Base-by-base conservation (phyloP, 1,140 invertebrate genomes). In the Psix sp. region DNA sequence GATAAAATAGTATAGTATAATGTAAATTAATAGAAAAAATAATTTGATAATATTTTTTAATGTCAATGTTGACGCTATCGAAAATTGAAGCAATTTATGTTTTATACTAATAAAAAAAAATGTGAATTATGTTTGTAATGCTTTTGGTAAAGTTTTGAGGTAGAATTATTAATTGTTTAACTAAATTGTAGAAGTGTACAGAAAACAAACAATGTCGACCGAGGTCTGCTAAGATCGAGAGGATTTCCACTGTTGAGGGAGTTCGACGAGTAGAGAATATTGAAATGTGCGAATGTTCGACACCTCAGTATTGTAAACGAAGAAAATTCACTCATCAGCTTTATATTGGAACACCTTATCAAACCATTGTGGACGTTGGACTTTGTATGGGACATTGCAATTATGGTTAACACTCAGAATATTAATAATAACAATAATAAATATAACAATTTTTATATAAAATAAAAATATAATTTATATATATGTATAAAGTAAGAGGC, bases 311-410 rank as follows among this genome's bases (percentile, higher is more conserved):
- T 21, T 90, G 89, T 48, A 81, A 77, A 52, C 62, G 85, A 43
- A 82, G 83, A 54, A 77, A 82, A 0, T 85, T 84, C 14, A 78
- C 77, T n/a, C 80, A 87, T 74, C 54, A 82, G 1, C 52, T 89
- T 3, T 84, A 89, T 60, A 80, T 79, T 7, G 88, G 85, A 9
- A 89, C 88, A 9, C 87, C 88, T 3, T 85, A 87, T 72, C 87
- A 89, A 57, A 81, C 80, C 5, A 78, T 83, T 20, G 66, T 90
- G 10, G 87, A 90, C 43, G 75, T 88, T 1, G 89, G 89, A 0
- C 57, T 82, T 13, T 90, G 88, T 65, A 74, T 84, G 48, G 89
- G 88, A 7, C 82, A 75, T 39, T 89, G 88, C 54, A 45, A 40
- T 1, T 79, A 81, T 70, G 83, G 84, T 84, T n/a, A n/a, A n/a